A percentile compares a stretch with the other conserved stretches of the same genome.
Conservation (phyloP, 2,113 vertebrate genomes). For the Elephas maximus region DNA sequence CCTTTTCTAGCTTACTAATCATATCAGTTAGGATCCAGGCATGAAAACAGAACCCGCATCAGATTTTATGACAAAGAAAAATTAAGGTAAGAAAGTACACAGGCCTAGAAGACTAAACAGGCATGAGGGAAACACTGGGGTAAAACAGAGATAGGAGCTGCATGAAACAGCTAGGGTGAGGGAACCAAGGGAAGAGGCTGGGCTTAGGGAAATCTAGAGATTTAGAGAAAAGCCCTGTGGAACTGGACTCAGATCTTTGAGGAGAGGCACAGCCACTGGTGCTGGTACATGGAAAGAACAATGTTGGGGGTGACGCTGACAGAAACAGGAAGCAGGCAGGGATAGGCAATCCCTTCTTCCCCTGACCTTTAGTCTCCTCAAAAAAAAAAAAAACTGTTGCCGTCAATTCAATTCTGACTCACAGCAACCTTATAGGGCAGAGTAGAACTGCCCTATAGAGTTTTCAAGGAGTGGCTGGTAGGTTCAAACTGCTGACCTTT, state of each 20-base stretch:
- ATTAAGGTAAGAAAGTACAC: rapidly evolving
- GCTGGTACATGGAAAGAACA: too few species aligned
- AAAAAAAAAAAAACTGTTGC: too few species aligned
- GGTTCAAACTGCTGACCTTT: too few species aligned
- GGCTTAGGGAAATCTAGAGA: too few species aligned
- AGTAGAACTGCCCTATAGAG: too few species aligned
- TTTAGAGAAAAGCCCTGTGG: neutral
- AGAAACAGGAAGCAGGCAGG: neutral
- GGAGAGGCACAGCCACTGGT: rapidly evolving
- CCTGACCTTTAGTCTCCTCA: neutral
- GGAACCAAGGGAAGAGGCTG: neutral
- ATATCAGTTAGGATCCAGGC: too few species aligned
- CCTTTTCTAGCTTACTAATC: neutral
- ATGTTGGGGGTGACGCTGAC: too few species aligned
- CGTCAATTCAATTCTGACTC: too few species aligned
- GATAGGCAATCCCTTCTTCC: neutral
- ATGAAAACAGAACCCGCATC: neutral
- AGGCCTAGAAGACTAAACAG: neutral
- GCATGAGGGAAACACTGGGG: rapidly evolving
- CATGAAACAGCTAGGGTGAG: neutral
- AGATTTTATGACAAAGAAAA: neutral
- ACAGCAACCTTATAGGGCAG: too few species aligned
- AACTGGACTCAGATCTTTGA: neutral
- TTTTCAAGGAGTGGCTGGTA: too few species aligned
- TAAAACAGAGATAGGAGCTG: neutral